A percentile compares a stretch with the other conserved stretches of the same genome.
These are phyloP conservation scores for Tympanuchus pallidicinctus DNA, from an alignment of 2,113 vertebrate species.

Conservation along the genomic window DNA sequence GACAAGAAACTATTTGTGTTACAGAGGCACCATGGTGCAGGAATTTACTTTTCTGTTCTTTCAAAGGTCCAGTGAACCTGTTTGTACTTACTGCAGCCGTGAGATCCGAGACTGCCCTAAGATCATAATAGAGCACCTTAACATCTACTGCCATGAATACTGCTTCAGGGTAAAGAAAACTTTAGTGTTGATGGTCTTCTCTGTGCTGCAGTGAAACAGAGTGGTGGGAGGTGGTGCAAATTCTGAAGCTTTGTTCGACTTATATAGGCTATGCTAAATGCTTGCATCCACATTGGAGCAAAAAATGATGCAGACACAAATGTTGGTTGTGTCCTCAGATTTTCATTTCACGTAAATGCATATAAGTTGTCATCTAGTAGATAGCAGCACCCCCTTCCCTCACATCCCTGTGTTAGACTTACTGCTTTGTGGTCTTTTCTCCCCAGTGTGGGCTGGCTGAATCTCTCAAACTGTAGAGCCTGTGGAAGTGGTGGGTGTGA, in stretches of 20 bases:
- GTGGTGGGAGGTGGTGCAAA: background rate
- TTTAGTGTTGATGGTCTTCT: background rate
- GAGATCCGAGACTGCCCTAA: constrained; percentile 85
- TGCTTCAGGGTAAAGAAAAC: constrained; percentile 87
- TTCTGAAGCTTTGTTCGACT: background rate
- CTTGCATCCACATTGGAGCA: accelerated
- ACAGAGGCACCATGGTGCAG: background rate
- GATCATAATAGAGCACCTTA: constrained; percentile 90
- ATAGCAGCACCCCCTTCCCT: background rate
- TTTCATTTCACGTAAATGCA: background rate
- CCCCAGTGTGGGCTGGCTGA: background rate
- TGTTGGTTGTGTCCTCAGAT: background rate
- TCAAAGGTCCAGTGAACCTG: constrained; percentile 46
- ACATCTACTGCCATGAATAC: constrained; percentile 86
- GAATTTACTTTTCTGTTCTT: background rate
- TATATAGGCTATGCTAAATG: accelerated
- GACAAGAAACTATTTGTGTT: background rate
- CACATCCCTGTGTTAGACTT: background rate
- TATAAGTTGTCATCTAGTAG: background rate
- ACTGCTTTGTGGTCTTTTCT: background rate
- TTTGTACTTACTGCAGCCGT: constrained; percentile 85
- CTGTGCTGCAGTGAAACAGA: background rate
- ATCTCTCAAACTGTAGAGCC: background rate
- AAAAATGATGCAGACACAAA: background rate
- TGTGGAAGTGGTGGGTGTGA: background rate